Evolutionary conservation across 2,797 vertebrate species (phyloP).

Genomic region (Phrynocephalus guinanensis): DNA sequence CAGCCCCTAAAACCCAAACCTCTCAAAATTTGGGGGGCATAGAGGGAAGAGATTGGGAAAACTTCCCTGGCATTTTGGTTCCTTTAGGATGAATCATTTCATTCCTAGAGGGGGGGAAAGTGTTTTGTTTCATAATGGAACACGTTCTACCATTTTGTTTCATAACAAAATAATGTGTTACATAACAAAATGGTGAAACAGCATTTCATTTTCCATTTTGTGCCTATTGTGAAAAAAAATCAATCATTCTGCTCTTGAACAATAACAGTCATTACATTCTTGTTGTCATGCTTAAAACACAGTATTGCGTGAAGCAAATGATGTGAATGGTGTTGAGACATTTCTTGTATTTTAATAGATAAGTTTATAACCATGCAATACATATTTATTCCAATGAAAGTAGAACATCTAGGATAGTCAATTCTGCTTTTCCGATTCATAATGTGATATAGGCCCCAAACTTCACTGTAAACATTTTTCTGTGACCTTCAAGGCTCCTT

Average conservation of each 20-base stretch:
- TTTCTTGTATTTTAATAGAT: background rate
- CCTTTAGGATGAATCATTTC: too few species aligned
- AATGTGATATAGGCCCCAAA: background rate
- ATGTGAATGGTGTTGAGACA: background rate
- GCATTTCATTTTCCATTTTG: too few species aligned
- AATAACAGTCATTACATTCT: background rate
- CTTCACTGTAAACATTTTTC: background rate
- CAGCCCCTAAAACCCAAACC: too few species aligned
- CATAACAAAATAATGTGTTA: too few species aligned
- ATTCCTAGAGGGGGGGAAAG: too few species aligned
- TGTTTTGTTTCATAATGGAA: too few species aligned
- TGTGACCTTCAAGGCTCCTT: background rate
- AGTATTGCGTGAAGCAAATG: background rate
- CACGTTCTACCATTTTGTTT: too few species aligned
- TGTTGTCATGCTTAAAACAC: background rate
- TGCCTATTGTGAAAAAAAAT: background rate
- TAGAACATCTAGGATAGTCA: background rate
- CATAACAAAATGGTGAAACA: too few species aligned
- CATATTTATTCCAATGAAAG: background rate
- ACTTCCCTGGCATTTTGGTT: too few species aligned
- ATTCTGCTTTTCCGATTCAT: background rate
- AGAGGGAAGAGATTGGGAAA: too few species aligned
- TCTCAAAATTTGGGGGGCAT: too few species aligned
- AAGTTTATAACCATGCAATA: background rate
- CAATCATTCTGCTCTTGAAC: background rate